These are phyloP conservation scores for Tragulus kanchil DNA, from an alignment of 2,113 vertebrate species.

Conservation along the genomic window DNA sequence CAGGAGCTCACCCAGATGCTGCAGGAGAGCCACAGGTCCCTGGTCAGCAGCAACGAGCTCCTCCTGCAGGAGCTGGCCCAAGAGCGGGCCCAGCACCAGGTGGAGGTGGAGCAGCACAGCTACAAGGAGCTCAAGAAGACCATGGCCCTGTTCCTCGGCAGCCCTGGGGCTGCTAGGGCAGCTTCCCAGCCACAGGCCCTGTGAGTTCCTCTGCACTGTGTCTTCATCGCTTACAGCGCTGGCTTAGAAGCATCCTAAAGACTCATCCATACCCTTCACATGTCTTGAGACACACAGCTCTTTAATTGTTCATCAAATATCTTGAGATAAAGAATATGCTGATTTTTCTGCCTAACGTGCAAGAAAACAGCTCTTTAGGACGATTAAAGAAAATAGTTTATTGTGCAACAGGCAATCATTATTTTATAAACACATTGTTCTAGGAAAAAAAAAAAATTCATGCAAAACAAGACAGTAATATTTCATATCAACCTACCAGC, in stretches of 20 bases:
- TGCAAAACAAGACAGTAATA: not conserved
- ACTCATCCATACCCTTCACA: not conserved
- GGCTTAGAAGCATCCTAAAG: not conserved
- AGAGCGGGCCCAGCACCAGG: constrained; percentile 74
- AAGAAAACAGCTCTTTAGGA: not conserved
- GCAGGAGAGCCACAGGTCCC: constrained; percentile 89
- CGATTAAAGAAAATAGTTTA: not conserved
- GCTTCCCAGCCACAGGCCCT: rapidly evolving
- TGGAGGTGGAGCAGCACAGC: constrained; percentile 83
- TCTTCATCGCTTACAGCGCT: not conserved
- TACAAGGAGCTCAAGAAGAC: constrained; percentile 84
- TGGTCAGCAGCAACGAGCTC: constrained; percentile 88
- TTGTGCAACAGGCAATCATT: not conserved
- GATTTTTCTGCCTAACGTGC: not conserved
- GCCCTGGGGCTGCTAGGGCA: rapidly evolving
- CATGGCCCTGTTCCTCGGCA: constrained; percentile 5
- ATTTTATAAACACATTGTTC: constrained; percentile 1
- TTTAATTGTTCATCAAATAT: not conserved
- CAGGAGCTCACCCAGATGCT: constrained; percentile 87
- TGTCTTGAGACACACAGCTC: not conserved
- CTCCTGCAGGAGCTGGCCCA: constrained; percentile 86
- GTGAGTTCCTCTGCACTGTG: rapidly evolving
- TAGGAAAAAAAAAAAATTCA: not conserved
- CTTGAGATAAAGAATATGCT: not conserved
- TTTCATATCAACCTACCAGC: not conserved